These are phyloP conservation scores for Rhinophrynus dorsalis DNA, from an alignment of 2,797 vertebrate genomes.

Conservation along the genomic window DNA sequence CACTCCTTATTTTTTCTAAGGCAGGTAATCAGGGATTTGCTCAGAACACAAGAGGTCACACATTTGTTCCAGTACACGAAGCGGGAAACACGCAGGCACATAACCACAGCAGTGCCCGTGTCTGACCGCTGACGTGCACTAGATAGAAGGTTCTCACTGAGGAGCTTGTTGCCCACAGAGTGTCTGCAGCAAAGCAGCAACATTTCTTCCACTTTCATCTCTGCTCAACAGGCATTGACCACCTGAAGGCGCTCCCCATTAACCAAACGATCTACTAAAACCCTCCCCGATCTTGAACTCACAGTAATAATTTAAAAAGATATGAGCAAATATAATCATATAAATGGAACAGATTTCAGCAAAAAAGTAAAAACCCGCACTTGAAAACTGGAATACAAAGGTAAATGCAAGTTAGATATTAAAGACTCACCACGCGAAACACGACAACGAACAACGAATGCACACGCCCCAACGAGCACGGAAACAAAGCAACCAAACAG, in stretches of 20 bases:
- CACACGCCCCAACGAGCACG: too few relatives aligned
- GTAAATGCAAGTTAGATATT: conserved; percentile 65
- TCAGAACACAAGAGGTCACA: too few relatives aligned
- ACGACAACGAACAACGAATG: too few relatives aligned
- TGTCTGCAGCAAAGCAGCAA: neutral
- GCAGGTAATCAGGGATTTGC: too few relatives aligned
- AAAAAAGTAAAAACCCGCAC: conserved; percentile 60
- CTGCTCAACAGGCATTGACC: neutral
- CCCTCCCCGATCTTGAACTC: conserved; percentile 1
- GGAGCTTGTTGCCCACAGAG: neutral
- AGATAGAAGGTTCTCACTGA: neutral
- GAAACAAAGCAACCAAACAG: too few relatives aligned
- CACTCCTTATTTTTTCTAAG: too few relatives aligned
- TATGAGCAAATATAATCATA: conserved; percentile 29
- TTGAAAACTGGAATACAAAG: conserved; percentile 43
- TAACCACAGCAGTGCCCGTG: neutral
- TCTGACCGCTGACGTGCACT: neutral
- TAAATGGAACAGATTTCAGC: conserved; percentile 48
- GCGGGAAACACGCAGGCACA: too few relatives aligned
- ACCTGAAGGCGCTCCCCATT: neutral
- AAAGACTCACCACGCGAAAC: too few relatives aligned
- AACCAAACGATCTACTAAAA: neutral
- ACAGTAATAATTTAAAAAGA: conserved; percentile 59
- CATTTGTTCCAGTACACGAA: too few relatives aligned
- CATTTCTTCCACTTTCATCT: neutral